Conservation (phyloP, 2,888 invertebrate genomes). For the Anthrax anthrax region DNA sequence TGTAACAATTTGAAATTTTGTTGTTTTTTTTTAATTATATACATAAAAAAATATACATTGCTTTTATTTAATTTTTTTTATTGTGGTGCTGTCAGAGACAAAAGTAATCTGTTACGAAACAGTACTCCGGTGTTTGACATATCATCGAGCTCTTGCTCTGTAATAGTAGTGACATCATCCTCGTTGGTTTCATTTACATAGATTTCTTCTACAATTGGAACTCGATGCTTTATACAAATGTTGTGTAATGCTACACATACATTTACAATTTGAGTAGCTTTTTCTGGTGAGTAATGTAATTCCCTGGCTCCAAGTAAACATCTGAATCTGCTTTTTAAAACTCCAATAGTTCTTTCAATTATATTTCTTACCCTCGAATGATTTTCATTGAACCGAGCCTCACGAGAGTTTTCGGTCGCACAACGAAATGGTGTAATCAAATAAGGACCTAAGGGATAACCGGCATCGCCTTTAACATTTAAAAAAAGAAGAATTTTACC, state of each 20-base stretch:
- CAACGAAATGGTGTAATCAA: not conserved
- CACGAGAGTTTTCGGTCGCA: not conserved
- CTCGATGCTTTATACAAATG: not conserved
- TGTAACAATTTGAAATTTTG: too few species aligned
- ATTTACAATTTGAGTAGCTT: slow-evolving; percentile 6
- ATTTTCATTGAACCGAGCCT: not conserved
- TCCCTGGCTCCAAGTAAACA: not conserved
- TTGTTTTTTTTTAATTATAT: not conserved
- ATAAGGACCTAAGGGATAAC: not conserved
- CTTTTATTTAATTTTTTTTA: not conserved
- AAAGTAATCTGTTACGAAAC: not conserved
- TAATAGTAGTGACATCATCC: too few species aligned
- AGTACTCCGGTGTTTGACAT: not conserved
- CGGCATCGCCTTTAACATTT: not conserved
- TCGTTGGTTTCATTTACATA: too few species aligned
- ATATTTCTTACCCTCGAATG: not conserved
- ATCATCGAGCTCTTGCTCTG: not conserved
- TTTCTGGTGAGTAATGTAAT: slow-evolving; percentile 1
- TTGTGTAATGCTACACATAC: slow-evolving; percentile 4
- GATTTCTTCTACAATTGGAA: not conserved
- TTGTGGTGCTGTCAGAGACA: not conserved
- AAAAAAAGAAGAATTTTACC: not conserved
- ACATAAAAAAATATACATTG: not conserved
- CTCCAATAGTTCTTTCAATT: not conserved
- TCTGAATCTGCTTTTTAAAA: not conserved